Conservation (phyloP, 2,113 vertebrate genomes). For the Platanista minor region DNA sequence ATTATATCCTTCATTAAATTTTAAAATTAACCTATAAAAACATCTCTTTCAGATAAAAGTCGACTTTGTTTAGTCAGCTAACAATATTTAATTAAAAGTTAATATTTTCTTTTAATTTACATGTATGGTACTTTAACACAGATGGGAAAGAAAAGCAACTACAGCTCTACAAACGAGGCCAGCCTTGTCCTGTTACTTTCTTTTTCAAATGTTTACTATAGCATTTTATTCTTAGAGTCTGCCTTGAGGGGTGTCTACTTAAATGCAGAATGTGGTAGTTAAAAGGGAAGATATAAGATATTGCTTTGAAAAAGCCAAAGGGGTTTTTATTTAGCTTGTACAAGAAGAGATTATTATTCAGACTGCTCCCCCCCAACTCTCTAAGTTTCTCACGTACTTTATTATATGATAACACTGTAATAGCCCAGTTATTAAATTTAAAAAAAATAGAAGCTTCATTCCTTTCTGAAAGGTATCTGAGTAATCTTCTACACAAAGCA, state of each 20-base stretch:
- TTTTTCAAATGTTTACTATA: constrained; percentile 5
- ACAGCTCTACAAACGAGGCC: neutral
- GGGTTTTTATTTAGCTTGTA: neutral
- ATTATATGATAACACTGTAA: neutral
- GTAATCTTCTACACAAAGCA: neutral
- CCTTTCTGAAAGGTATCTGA: constrained; percentile 10
- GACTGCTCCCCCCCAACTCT: neutral
- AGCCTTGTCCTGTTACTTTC: neutral
- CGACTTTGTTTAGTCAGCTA: neutral
- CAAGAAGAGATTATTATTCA: neutral
- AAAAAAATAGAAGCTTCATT: neutral
- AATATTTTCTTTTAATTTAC: neutral
- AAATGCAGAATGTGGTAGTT: neutral
- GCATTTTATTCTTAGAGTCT: neutral
- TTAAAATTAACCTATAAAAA: neutral
- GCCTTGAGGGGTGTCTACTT: neutral
- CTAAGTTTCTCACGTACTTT: neutral
- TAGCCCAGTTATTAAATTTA: neutral
- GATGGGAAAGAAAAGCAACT: neutral
- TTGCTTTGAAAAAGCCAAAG: neutral
- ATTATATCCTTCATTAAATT: neutral
- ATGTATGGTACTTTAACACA: constrained; percentile 6
- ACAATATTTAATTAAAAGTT: neutral
- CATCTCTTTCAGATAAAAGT: constrained; percentile 1
- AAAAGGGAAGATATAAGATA: neutral